Base-by-base conservation (phyloP, 1,140 invertebrate genomes). In the Trichonephila inaurata region DNA sequence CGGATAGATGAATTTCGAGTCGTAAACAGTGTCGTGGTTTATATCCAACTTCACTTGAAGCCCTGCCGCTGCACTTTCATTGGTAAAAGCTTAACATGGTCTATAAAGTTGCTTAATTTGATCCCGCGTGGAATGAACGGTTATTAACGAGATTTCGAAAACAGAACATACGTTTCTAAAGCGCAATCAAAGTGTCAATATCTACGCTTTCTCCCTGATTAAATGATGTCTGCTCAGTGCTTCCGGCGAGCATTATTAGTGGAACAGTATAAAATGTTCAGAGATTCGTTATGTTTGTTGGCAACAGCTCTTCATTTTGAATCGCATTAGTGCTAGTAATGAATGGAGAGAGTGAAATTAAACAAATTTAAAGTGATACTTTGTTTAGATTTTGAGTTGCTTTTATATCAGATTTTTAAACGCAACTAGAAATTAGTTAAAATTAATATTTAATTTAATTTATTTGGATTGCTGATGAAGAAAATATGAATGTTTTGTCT, bases 61-160 rank as follows among this genome's bases (percentile, higher is more conserved):
- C n/a, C 21, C 24, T 60, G 24, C 24, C 51, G n/a, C n/a, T 14
- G n/a, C 24, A n/a, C 83, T 33, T 66, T 64, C 86, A 44, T 88
- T 66, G 58, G 19, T 40, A 88, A 58, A 58, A 88, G 62, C 60
- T 40, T 64, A 51, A 88, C 86, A 88, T 69, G 86, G 44, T 58
- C 69, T 60, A 89, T 89, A 89, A 89, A 89, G n/a, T 77, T 77
- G 44, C 88, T 33, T 89, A 89, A 89, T 89, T 89, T 89, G 88
- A 69, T 60, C 66, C 33, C 33, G 66, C 58, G 19, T 60, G 40
- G 69, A 66, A 33, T 33, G 58, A 77, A 89, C 44, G 44, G 44
- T 89, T 89, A 89, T 77, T 89, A 89, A 87, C 24, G 85, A 58
- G 61, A 40, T 7, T 19, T 33, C 24, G 72, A 40, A n/a, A 8